Evolutionary conservation across 2,888 invertebrate species (phyloP), one percentile per base, ranked within the genome.

Genomic region (Subacronicta megacephala): DNA sequence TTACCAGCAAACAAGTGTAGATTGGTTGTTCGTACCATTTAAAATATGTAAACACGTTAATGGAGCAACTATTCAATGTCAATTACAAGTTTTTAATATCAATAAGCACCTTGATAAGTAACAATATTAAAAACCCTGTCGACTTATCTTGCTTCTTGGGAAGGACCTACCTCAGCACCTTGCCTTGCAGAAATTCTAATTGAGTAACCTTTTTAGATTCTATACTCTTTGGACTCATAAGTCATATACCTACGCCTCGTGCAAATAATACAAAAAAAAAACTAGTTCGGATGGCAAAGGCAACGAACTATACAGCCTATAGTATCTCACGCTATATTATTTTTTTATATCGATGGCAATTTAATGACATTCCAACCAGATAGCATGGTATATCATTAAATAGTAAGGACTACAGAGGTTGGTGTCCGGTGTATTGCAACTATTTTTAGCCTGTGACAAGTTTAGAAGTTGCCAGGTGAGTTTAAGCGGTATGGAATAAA

Each of bases 361-460:
- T n/a, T 31, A 4, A 31, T 31, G n/a, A n/a, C n/a, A 59, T 51
- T 43, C 18, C 12, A 43, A 51, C 33, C 31, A 59, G 16, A n/a
- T 13, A n/a, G 10, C 10, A 2, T 26, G 26, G 26, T 26, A 26
- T 26, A 26, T 10, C 10, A 26, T 26, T 31, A 31, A n/a, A 2
- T 31, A n/a, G n/a, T 31, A 31, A 31, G 37, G 16, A 17, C 16
- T 17, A 10, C 10, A 12, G 29, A 10, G 60, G 54, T 60, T 26
- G 62, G 15, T 62, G 60, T 10, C 35, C 54, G 36, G 20, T 31
- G 31, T n/a, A 31, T 12, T n/a, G 12, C 35, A 9, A 41, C 45
- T 61, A 61, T 61, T 54, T 37, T 37, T 61, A 62, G 41, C 20
- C 1, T 23, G 10, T 0, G 9, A 50, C 42, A n/a, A 15, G 18